Percentiles rank a stretch among this genome's conserved stretches.
Evolutionary conservation across 2,797 vertebrate genomes (phyloP).

Genomic region (Perodicticus potto): DNA sequence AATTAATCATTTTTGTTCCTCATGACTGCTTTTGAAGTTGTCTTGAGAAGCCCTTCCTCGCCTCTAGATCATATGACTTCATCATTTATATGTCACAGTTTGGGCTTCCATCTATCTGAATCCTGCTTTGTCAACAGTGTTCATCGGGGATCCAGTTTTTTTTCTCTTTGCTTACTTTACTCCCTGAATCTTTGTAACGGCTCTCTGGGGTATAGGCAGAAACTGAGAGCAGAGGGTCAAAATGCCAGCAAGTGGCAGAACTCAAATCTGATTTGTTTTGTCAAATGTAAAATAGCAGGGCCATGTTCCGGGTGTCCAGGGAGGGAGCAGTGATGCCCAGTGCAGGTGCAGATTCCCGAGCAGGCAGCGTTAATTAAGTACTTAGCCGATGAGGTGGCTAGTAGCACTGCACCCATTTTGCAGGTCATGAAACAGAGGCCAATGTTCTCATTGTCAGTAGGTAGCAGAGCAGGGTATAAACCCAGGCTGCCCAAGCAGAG

Average conservation of each 20-base stretch:
- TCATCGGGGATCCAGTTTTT: background rate
- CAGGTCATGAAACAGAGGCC: background rate
- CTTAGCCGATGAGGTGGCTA: background rate
- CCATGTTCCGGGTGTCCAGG: background rate
- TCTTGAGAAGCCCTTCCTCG: background rate
- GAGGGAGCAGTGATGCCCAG: background rate
- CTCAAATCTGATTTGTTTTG: background rate
- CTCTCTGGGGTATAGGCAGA: background rate
- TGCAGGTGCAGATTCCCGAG: background rate
- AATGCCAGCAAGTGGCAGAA: background rate
- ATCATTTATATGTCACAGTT: background rate
- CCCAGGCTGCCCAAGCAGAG: background rate
- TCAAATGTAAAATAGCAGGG: background rate
- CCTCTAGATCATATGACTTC: background rate
- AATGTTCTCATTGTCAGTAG: background rate
- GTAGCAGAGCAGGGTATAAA: background rate
- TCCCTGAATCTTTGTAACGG: background rate
- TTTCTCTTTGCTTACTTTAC: background rate
- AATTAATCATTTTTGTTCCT: background rate
- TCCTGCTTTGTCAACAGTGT: background rate
- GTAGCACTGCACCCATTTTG: background rate
- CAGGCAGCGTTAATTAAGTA: no score
- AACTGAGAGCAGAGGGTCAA: background rate
- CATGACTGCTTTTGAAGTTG: background rate
- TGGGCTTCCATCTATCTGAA: background rate